Base-by-base conservation (phyloP, 2,888 invertebrate species). In the Leptinotarsa tumamoca region DNA sequence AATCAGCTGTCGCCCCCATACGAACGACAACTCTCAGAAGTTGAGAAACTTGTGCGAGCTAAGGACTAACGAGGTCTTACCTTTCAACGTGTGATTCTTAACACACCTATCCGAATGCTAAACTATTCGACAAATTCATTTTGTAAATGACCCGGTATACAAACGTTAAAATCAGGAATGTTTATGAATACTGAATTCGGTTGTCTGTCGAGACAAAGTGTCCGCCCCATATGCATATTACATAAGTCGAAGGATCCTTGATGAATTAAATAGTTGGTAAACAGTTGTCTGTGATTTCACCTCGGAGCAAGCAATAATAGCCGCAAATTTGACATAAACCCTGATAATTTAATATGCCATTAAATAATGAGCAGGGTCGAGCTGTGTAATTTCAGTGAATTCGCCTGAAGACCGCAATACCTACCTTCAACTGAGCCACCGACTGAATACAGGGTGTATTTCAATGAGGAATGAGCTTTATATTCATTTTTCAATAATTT, bases 361-460 rank as follows among this genome's bases (percentile, higher is more conserved):
- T 83, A 85, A 86, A 85, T 85, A 86, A 84, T 85, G 81, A 86
- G 81, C 81, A 83, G 85, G 84, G 85, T 85, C 84, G 83, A 82
- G 79, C 77, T 81, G 77, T 79, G 80, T 85, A 83, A 84, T 84
- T 83, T 83, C 81, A 73, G 71, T 81, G 81, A 83, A 80, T 82
- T 81, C 79, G 79, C 82, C 66, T 21, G 68, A 54, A 71, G 61
- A 77, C 79, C 80, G 79, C 81, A 82, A 80, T 82, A 81, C 82
- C 61, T 71, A 71, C 63, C 58, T 74, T 71, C 27, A 71, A 74
- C 67, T 68, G 71, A 74, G 71, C 71, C 58, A 67, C 71, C 56
- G 61, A 71, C 74, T 71, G 68, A 68, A 56, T 68, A 68, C 54
- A 51, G 51, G 50, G 15, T 10, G 54, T 18, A 33, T 43, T 43